A percentile compares a stretch with the other conserved stretches of the same genome.
Conservation (phyloP, 2,888 invertebrate genomes). For the Podabrus alpinus region DNA sequence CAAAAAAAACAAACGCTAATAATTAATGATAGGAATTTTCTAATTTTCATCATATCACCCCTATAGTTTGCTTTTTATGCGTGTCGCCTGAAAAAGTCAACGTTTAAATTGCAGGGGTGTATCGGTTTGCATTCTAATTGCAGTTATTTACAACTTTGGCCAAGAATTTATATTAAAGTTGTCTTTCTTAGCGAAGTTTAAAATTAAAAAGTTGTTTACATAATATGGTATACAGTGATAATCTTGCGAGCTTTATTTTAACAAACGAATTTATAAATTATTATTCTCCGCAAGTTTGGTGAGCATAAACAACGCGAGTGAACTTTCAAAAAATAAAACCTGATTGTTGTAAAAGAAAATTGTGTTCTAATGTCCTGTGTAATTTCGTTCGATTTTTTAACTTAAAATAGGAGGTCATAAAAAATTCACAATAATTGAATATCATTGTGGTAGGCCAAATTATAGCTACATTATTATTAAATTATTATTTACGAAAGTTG, state of each 20-base stretch:
- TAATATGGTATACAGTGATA: neutral
- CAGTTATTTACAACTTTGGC: neutral
- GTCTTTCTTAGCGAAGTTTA: neutral
- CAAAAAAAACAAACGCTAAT: neutral
- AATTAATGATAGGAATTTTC: neutral
- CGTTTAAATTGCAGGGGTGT: neutral
- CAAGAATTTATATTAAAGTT: neutral
- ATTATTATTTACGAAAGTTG: slow-evolving; percentile 3
- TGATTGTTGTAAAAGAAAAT: neutral
- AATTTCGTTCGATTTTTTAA: neutral
- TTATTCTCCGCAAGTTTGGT: neutral
- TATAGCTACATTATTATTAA: neutral
- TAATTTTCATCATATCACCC: neutral
- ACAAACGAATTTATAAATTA: neutral
- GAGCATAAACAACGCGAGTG: neutral
- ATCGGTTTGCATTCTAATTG: neutral
- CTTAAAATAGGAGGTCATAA: neutral
- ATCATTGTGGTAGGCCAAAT: slow-evolving; percentile 15
- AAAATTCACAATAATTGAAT: slow-evolving; percentile 15
- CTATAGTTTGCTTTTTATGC: neutral
- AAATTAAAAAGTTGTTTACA: neutral
- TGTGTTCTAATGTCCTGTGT: neutral
- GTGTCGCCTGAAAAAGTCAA: neutral
- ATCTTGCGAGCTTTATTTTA: neutral
- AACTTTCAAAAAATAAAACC: neutral